Percentiles rank a stretch among this genome's conserved stretches.
These are phyloP conservation scores for Perizoma affinitatum DNA, from an alignment of 2,888 invertebrate genomes.

Conservation along the genomic window DNA sequence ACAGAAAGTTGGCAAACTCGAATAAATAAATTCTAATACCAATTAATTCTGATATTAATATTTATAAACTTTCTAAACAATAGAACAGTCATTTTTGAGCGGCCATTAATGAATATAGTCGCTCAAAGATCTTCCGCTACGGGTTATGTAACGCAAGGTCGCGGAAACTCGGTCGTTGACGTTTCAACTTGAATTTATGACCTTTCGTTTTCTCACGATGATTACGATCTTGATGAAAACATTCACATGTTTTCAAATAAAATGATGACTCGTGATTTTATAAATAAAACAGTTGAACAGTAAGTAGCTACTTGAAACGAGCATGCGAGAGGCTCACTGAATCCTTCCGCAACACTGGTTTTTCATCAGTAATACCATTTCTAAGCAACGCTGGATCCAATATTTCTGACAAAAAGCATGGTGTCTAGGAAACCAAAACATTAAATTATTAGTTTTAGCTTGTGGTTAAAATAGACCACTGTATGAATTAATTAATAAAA, in stretches of 20 bases:
- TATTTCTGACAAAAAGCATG: too few relatives aligned
- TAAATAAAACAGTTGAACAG: too few relatives aligned
- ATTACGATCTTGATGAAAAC: constrained; percentile 1
- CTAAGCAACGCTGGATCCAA: too few relatives aligned
- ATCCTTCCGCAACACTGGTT: too few relatives aligned
- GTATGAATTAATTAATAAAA: too few relatives aligned
- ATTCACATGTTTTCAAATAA: background rate
- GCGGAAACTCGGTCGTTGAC: constrained; percentile 21
- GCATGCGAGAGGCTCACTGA: too few relatives aligned
- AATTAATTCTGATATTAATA: constrained; percentile 15
- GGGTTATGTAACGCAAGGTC: constrained; percentile 28
- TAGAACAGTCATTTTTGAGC: constrained; percentile 3
- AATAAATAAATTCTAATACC: constrained; percentile 2
- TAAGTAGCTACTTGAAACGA: too few relatives aligned
- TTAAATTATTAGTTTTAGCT: too few relatives aligned
- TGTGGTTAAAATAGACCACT: too few relatives aligned
- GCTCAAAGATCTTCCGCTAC: constrained; percentile 19
- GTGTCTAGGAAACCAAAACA: too few relatives aligned
- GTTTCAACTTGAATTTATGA: constrained; percentile 27
- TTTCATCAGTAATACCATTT: too few relatives aligned
- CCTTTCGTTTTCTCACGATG: constrained; percentile 23
- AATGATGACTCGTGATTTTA: background rate
- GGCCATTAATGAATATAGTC: constrained; percentile 7
- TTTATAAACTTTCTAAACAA: constrained; percentile 21
- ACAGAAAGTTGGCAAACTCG: constrained; percentile 9